Evolutionary conservation across 2,113 vertebrate genomes (phyloP).

Genomic region (Gila orcuttii): DNA sequence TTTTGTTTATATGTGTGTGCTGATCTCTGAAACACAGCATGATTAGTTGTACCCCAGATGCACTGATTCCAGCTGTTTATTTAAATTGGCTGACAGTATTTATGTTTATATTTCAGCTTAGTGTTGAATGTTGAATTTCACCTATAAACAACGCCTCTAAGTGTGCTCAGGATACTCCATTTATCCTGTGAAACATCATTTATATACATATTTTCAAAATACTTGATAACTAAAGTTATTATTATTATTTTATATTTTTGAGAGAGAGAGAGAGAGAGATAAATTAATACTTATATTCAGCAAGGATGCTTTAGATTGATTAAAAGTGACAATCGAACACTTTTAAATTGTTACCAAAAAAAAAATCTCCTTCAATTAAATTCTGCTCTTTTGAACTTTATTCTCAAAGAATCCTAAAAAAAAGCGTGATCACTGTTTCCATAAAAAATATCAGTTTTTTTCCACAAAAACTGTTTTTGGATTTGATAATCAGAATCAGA

Average conservation of each 20-base stretch:
- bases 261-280: too few relatives aligned
- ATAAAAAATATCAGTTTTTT: too few relatives aligned
- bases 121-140: slow-evolving; percentile 21
- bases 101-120: slow-evolving; percentile 24
- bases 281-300: not conserved
- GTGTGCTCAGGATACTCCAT: not conserved
- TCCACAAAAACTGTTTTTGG: too few relatives aligned
- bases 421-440: not conserved
- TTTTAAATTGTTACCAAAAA: not conserved
- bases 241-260: not conserved
- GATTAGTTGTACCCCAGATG: slow-evolving; percentile 49
- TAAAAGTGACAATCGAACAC: not conserved
- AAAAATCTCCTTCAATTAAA: not conserved
- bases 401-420: not conserved
- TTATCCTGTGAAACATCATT: not conserved
- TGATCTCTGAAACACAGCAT: slow-evolving; percentile 47
- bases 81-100: slow-evolving; percentile 8
- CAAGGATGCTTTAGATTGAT: not conserved
- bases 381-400: not conserved
- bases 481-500: too few relatives aligned
- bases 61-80: not conserved
- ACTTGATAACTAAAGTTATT: not conserved
- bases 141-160: not conserved
- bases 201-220: not conserved
- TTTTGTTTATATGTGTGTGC: slow-evolving; percentile 11